A percentile compares a stretch with the other conserved stretches of the same genome.
phyloP scores from a whole-genome alignment of 2,797 vertebrate species.

The Helostoma temminkii region DNA sequence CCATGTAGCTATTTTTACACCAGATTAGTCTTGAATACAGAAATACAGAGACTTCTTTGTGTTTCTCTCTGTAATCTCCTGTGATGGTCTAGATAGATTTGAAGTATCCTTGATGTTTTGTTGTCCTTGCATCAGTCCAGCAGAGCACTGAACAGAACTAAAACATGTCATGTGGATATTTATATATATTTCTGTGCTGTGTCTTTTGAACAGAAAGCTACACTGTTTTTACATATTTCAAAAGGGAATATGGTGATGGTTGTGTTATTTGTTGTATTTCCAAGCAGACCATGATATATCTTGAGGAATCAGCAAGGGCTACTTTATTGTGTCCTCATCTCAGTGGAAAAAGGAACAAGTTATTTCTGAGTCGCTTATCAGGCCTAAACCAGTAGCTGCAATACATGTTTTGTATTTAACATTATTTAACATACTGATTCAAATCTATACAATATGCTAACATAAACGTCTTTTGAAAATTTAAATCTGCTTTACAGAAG shows the following conservation, averaged over 20 bases:
- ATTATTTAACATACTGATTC: too few relatives aligned
- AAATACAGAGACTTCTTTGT: background rate
- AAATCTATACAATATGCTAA: too few relatives aligned
- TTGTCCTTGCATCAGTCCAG: slow-evolving; percentile 1
- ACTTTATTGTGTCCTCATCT: too few relatives aligned
- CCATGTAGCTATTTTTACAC: slow-evolving; percentile 1
- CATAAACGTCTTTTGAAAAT: too few relatives aligned
- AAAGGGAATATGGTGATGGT: background rate
- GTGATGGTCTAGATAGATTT: slow-evolving; percentile 26
- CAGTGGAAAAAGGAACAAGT: too few relatives aligned
- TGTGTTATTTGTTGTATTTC: slow-evolving; percentile 3
- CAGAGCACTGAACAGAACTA: slow-evolving; percentile 1
- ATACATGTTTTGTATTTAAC: too few relatives aligned
- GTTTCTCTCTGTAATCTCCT: slow-evolving; percentile 14
- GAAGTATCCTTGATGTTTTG: background rate
- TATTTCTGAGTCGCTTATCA: too few relatives aligned
- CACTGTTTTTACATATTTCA: background rate
- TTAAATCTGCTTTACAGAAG: too few relatives aligned
- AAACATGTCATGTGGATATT: too few relatives aligned
- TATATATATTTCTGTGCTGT: background rate
- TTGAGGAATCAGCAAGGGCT: background rate
- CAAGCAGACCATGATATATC: background rate
- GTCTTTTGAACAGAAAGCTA: slow-evolving; percentile 4
- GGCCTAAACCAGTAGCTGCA: too few relatives aligned
- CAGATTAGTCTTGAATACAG: slow-evolving; percentile 19